Percentiles rank a stretch among this genome's conserved stretches.
phyloP scores from a whole-genome alignment of 2,888 invertebrate species.

The Pomacea canaliculata region DNA sequence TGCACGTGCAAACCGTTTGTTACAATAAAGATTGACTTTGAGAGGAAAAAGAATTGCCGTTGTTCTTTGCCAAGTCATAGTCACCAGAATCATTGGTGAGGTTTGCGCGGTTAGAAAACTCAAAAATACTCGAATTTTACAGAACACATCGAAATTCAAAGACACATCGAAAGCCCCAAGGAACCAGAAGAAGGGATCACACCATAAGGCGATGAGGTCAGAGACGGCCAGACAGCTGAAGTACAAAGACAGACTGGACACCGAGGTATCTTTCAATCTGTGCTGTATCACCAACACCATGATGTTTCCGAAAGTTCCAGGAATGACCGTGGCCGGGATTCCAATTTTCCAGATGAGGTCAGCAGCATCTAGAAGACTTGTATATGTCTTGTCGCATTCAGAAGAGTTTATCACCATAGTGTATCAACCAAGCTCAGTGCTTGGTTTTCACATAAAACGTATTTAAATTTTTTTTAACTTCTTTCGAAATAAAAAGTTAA shows the following conservation, averaged over 20 bases:
- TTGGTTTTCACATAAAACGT: too few species aligned
- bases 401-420: too few species aligned
- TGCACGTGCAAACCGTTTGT: not conserved
- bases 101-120: constrained; percentile 8
- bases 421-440: too few species aligned
- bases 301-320: constrained; percentile 6
- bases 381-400: too few species aligned
- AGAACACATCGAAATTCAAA: constrained; percentile 7
- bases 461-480: too few species aligned
- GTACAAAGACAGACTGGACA: constrained; percentile 21
- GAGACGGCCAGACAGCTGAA: constrained; percentile 28
- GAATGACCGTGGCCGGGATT: not conserved
- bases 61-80: constrained; percentile 26
- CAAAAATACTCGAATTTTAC: constrained; percentile 22
- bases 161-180: constrained; percentile 8
- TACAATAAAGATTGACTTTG: not conserved
- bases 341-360: not conserved
- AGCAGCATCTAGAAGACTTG: not conserved
- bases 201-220: constrained; percentile 28
- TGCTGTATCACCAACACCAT: constrained; percentile 12
- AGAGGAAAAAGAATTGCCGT: constrained; percentile 23
- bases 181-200: constrained; percentile 21
- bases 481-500: too few species aligned
- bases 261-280: not conserved
- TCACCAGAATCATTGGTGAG: constrained; percentile 27